phyloP scores from a whole-genome alignment of 2,113 vertebrate genomes.

The Tragelaphus scriptus region DNA sequence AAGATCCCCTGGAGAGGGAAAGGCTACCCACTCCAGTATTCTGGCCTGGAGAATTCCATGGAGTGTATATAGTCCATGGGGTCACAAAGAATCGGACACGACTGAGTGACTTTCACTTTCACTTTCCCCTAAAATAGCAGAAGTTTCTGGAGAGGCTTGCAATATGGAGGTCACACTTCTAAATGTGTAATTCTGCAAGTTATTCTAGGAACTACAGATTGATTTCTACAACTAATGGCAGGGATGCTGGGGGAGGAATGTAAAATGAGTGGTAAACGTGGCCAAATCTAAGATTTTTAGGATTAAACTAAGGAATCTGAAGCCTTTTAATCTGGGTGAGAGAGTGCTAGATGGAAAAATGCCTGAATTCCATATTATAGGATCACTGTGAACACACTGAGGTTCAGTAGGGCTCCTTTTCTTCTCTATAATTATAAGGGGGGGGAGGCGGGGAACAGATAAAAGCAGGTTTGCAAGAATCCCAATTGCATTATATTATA shows the following conservation, averaged over 20 bases:
- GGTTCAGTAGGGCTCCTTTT: neutral
- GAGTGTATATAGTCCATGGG: neutral
- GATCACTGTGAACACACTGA: neutral
- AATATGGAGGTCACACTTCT: neutral
- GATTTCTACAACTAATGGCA: neutral
- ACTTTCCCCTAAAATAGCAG: neutral
- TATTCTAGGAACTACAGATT: neutral
- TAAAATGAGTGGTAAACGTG: neutral
- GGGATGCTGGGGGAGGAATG: neutral
- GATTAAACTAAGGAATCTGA: neutral
- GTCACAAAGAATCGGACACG: neutral
- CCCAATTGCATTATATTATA: neutral
- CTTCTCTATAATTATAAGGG: neutral
- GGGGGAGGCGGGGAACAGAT: accelerated
- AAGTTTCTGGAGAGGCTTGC: neutral
- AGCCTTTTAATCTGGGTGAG: neutral
- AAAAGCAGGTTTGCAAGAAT: neutral
- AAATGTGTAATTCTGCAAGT: neutral
- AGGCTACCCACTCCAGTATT: neutral
- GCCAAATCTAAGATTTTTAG: neutral
- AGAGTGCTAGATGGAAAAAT: neutral
- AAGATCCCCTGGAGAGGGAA: neutral
- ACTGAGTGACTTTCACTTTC: neutral
- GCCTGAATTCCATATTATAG: neutral
- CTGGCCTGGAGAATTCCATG: neutral